A percentile compares a stretch with the other conserved stretches of the same genome.
phyloP scores from a whole-genome alignment of 2,113 vertebrate genomes.

The Panthera tigris region DNA sequence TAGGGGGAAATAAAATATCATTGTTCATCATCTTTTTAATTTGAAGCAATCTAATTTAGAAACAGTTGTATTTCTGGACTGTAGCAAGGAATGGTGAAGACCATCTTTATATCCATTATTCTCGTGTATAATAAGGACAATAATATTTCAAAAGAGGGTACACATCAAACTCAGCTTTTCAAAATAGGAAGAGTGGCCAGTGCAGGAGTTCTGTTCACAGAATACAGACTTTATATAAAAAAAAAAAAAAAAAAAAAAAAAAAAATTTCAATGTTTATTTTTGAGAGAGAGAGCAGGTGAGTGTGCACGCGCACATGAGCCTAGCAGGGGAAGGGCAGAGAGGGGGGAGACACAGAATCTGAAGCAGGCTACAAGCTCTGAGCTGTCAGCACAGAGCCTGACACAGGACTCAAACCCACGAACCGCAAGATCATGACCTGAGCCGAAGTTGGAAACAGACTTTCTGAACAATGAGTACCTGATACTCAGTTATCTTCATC shows the following conservation, averaged over 20 bases:
- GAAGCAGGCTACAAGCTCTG: too few species aligned
- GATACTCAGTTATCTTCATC: neutral
- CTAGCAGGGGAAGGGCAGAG: too few species aligned
- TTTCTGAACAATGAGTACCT: neutral
- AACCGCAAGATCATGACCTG: too few species aligned
- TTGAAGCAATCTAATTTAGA: conserved; percentile 51
- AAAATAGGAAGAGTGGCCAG: neutral
- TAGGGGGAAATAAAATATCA: conserved; percentile 13
- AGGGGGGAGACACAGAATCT: too few species aligned
- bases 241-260: too few species aligned
- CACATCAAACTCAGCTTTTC: conserved; percentile 1
- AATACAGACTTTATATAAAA: neutral
- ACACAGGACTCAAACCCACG: too few species aligned
- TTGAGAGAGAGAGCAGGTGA: too few species aligned
- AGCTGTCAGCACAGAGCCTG: too few species aligned
- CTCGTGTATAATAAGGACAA: neutral
- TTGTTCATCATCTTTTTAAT: conserved; percentile 45
- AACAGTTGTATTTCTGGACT: neutral
- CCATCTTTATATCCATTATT: neutral
- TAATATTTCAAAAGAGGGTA: neutral
- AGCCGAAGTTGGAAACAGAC: neutral
- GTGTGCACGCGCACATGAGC: too few species aligned
- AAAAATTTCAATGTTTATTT: too few species aligned
- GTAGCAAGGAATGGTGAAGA: neutral
- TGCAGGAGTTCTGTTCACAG: neutral